Evolutionary conservation across 2,888 invertebrate species (phyloP), one percentile per base, ranked within the genome.

Genomic region (Drosophila barbarae): DNA sequence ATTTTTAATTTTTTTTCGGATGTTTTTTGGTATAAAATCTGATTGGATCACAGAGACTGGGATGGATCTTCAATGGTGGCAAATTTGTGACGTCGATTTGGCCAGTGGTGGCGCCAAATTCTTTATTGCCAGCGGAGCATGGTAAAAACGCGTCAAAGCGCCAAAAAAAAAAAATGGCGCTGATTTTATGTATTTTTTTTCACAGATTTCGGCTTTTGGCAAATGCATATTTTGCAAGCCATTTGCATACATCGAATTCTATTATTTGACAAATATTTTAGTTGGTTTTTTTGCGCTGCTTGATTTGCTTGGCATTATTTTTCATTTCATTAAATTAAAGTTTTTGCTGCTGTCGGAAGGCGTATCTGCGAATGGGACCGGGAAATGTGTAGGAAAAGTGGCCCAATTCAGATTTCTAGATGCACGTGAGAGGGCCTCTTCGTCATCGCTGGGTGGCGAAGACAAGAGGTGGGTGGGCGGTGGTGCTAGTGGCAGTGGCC

Each of bases 41-140:
- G 30, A 23, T 57, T 13, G 18, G 32, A 10, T 46, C n/a, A 5
- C 5, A 28, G 42, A 18, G 32, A 3, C 7, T 41, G 56, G 47
- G 57, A 52, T 49, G 32, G 38, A 46, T 64, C 23, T 32, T 55
- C 53, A 26, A 44, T 28, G 44, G 42, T 51, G 64, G 75, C 75
- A 61, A 71, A 65, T 64, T 58, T 34, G 53, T 64, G 78, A 77
- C 76, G 69, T 69, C 68, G 77, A 83, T 66, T 63, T 71, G 77
- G 72, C 59, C 77, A 47, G 55, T 72, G 73, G 66, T 77, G 83
- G 83, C 77, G 77, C 72, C 77, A 80, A 80, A 77, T 80, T 83
- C 65, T 61, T 36, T 52, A 69, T 55, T 72, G 63, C 46, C 81
- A 83, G 53, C 68, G 70, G 65, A 56, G 81, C 81, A 59, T 44